phyloP scores from a whole-genome alignment of 2,113 vertebrate species.

The Cottus gobio region DNA sequence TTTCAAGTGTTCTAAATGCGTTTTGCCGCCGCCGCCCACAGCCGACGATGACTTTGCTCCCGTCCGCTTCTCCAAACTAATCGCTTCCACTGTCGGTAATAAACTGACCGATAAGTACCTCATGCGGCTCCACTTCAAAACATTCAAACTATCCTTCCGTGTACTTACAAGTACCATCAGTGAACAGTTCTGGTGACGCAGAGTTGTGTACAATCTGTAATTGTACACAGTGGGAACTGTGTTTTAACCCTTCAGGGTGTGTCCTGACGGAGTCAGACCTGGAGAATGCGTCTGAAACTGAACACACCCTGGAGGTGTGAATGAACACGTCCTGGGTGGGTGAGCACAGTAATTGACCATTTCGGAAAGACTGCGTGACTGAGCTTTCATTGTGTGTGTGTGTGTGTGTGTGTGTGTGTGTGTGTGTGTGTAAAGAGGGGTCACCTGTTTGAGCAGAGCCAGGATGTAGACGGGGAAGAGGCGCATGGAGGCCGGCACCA shows the following conservation, averaged over 20 bases:
- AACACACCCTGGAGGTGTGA: slow-evolving; percentile 40
- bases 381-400: not conserved
- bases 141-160: not conserved
- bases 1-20: not conserved
- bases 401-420: slow-evolving; percentile 11
- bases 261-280: not conserved
- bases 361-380: not conserved
- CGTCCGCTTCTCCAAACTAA: not conserved
- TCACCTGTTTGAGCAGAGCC: slow-evolving; percentile 96
- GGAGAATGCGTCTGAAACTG: slow-evolving; percentile 16
- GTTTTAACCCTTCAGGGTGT: not conserved
- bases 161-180: not conserved
- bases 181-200: not conserved
- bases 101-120: not conserved
- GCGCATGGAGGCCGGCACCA: slow-evolving; percentile 88
- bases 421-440: not conserved
- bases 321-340: slow-evolving; percentile 26
- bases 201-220: not conserved
- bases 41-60: not conserved
- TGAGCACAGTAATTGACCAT: slow-evolving; percentile 10
- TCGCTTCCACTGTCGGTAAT: not conserved
- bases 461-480: slow-evolving; percentile 94
- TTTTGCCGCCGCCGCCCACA: not conserved
- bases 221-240: not conserved
- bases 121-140: not conserved